phyloP scores from a whole-genome alignment of 2,797 vertebrate species.

The Paguma larvata region DNA sequence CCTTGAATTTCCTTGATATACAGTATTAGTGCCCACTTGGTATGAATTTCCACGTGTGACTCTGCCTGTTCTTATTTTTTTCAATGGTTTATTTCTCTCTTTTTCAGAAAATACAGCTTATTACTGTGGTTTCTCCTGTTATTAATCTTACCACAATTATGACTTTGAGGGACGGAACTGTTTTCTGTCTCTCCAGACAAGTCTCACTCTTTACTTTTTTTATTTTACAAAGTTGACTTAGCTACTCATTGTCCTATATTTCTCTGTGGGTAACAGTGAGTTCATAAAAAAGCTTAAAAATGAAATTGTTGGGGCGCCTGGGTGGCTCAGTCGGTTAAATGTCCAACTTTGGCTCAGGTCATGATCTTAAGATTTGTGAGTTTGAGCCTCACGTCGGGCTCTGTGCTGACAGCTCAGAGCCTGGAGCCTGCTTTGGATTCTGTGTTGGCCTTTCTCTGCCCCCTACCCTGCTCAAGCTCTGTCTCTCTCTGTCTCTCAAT shows the following conservation, averaged over 20 bases:
- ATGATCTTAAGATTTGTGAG: no score
- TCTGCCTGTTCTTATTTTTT: not conserved
- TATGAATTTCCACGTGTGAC: not conserved
- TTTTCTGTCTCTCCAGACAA: not conserved
- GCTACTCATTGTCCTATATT: not conserved
- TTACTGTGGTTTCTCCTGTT: not conserved
- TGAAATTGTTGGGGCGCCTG: not conserved
- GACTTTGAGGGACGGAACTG: not conserved
- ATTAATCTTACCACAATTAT: not conserved
- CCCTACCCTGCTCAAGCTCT: no score
- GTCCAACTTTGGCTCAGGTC: no score
- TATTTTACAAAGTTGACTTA: not conserved
- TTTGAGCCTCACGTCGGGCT: no score
- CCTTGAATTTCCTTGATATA: not conserved
- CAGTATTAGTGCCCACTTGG: not conserved
- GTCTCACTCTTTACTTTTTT: not conserved
- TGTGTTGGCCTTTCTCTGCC: no score
- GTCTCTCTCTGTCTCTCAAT: no score
- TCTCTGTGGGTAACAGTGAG: not conserved
- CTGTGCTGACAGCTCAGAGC: no score
- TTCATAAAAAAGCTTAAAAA: not conserved
- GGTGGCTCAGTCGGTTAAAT: no score
- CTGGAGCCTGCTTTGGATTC: no score
- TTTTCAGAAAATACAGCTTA: not conserved
- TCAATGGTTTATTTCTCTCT: not conserved